These are phyloP conservation scores for Arizona elegans DNA, from an alignment of 2,113 vertebrate genomes.

Conservation along the genomic window DNA sequence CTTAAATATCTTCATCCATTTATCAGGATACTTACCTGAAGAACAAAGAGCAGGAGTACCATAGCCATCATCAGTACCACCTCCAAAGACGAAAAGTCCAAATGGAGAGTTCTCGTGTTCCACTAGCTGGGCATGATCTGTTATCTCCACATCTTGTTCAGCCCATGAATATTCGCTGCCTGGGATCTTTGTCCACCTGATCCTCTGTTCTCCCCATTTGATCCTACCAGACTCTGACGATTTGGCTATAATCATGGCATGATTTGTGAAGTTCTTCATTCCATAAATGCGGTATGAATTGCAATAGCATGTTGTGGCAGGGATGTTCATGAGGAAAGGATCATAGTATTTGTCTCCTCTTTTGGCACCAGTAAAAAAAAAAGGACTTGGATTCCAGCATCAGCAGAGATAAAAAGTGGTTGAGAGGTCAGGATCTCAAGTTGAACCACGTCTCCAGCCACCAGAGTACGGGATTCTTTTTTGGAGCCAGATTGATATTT, in stretches of 20 bases:
- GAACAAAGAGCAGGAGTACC: slow-evolving; percentile 62
- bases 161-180: slow-evolving; percentile 70
- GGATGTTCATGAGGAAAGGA: slow-evolving; percentile 66
- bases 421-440: neutral
- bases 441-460: neutral
- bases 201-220: slow-evolving; percentile 31
- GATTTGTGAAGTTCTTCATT: slow-evolving; percentile 57
- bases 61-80: slow-evolving; percentile 53
- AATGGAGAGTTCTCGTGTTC: slow-evolving; percentile 50
- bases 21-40: neutral
- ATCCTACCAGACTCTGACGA: slow-evolving; percentile 38
- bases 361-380: slow-evolving; percentile 44
- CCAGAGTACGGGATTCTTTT: neutral
- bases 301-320: slow-evolving; percentile 60
- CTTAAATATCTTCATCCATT: neutral
- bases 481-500: neutral
- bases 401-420: neutral
- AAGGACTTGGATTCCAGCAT: neutral
- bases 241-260: slow-evolving; percentile 62
- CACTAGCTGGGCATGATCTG: slow-evolving; percentile 15
- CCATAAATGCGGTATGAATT: slow-evolving; percentile 62
- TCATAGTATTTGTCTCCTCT: slow-evolving; percentile 29
- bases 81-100: slow-evolving; percentile 65
- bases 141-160: slow-evolving; percentile 39
- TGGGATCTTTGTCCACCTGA: slow-evolving; percentile 55